Evolutionary conservation across 2,888 invertebrate genomes (phyloP), one percentile per base, ranked within the genome.

Genomic region (Galerucella pusilla): DNA sequence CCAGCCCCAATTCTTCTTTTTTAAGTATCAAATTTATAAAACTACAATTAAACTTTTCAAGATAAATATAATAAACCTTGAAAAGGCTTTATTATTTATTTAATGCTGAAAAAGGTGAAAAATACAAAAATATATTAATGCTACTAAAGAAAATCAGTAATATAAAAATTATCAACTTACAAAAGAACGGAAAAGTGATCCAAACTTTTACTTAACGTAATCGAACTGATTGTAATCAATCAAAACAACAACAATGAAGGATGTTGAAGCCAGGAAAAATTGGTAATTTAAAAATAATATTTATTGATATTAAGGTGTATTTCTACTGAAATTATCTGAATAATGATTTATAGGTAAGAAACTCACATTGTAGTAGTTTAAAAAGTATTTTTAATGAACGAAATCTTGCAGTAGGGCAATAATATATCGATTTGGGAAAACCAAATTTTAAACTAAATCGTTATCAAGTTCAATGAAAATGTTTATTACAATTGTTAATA

Each of bases 241-340:
- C 28, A 35, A 61, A 61, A 61, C 61, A 61, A 61, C 28, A 61
- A 61, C 61, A 61, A 61, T 57, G 57, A 57, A 61, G 28, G n/a
- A 61, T 61, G 61, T 61, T 61, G 61, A 28, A 28, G 35, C 28
- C 12, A 16, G 28, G 11, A 61, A 28, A 12, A 35, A 35, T 7
- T 61, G 5, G 4, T 61, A 57, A 57, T 61, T 61, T 28, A 61
- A 61, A 61, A 61, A 61, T 61, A n/a, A 28, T 35, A 35, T 61
- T 61, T 14, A 28, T 61, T 12, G n/a, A 28, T 61, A 57, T 20
- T 54, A 20, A 54, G 16, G 16, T 10, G 9, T 20, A 57, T 61
- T 61, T 61, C 6, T 35, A 35, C 11, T 35, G 4, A 61, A 61
- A 28, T 61, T 16, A 61, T 28, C 35, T 35, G 61, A 14, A 35